These are phyloP conservation scores for Lepilemur ruficaudatus DNA, from an alignment of 2,797 vertebrate genomes.

Conservation along the genomic window DNA sequence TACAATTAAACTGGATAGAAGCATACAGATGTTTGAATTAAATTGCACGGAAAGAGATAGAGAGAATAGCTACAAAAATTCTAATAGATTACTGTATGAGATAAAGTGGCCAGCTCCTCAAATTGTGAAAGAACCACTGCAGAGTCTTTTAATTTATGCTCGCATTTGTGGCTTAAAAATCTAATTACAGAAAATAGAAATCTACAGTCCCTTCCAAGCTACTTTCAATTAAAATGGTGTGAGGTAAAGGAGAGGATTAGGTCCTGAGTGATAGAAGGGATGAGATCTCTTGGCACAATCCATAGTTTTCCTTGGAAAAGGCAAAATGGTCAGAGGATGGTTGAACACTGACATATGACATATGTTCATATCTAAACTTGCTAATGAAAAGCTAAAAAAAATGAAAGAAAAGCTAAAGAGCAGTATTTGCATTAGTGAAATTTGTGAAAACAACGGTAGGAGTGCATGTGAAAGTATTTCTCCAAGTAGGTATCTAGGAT, in stretches of 20 bases:
- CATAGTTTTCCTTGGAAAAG: not conserved
- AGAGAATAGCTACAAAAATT: not conserved
- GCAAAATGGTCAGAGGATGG: not conserved
- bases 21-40: not conserved
- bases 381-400: not conserved
- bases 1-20: not conserved
- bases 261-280: not conserved
- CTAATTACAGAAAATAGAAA: not conserved
- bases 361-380: not conserved
- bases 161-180: not conserved
- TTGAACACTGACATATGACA: not conserved
- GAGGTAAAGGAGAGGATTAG: not conserved
- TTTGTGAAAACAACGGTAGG: not conserved
- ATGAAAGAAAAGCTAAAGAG: not conserved
- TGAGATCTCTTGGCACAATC: not conserved
- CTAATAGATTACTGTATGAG: not conserved
- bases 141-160: not conserved
- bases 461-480: not conserved
- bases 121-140: not conserved
- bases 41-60: not conserved
- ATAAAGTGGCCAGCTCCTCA: not conserved
- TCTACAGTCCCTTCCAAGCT: not conserved
- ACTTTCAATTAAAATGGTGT: not conserved
- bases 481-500: not conserved
- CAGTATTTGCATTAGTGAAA: not conserved